Base-by-base conservation (phyloP, 2,888 invertebrate species). In the Cantharis flavilabris region DNA sequence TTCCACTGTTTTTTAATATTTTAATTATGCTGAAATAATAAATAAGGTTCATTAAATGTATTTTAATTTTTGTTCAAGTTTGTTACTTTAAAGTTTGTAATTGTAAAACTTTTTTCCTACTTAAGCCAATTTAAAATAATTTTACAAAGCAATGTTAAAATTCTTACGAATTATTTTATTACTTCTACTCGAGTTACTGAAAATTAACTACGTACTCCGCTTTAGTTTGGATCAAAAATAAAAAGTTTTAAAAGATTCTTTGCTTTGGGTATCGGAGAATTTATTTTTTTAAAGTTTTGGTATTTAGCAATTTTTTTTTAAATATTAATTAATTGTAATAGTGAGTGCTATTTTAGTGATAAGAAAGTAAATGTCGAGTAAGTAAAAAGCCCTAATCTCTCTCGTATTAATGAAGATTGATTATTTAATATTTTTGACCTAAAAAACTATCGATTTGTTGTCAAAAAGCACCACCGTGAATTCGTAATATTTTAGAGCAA, bases 381-480 rank as follows among this genome's bases (percentile, higher is more conserved):
- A 74, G 74, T 63, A 70, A 74, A 69, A 62, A 74, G 70, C 74
- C 64, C 74, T 74, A 74, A 74, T 74, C 74, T 74, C 62, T 74
- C 70, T 20, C 69, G 67, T 26, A 20, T 30, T 71, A 75, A 75
- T 71, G 70, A 75, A 75, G 71, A 75, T 75, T 71, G 75, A 75
- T 75, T 75, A 75, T 71, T 75, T 75, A 75, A 75, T 75, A 75
- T 65, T 71, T 75, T 71, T 71, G 75, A 75, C 75, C 75, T 70
- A 75, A 71, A 71, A 75, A 75, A 67, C 28, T 67, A 71, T 75
- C 69, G 71, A 75, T 69, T 71, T 28, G 70, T 63, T 23, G 63
- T 16, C 63, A 62, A 69, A 73, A 62, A 70, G 30, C 18, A 23
- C 20, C 28, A 16, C 28, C 10, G 69, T 18, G 62, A 69, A 74